Percentiles rank a stretch among this genome's conserved stretches.
Evolutionary conservation across 1,140 invertebrate genomes (phyloP).

Genomic region (Cydia splendana): DNA sequence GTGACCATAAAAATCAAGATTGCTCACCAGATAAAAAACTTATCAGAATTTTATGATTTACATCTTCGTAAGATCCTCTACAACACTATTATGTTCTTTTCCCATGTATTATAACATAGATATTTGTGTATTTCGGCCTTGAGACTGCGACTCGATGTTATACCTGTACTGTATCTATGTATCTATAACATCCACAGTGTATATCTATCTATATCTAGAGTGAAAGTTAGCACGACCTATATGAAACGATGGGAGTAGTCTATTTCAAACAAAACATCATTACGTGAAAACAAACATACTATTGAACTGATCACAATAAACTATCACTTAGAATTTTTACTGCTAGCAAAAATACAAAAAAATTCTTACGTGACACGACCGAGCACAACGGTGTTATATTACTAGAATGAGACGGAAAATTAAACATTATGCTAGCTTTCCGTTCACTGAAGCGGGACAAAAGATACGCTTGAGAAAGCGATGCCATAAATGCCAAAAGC

Average conservation of each 20-base stretch:
- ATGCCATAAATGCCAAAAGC: constrained; percentile 78
- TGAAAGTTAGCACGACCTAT: constrained; percentile 77
- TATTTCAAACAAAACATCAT: constrained; percentile 41
- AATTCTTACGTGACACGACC: constrained; percentile 78
- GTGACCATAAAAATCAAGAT: constrained; percentile 38
- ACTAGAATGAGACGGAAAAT: constrained; percentile 74
- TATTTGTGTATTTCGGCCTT: constrained; percentile 78
- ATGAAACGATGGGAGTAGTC: constrained; percentile 44
- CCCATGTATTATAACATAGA: constrained; percentile 56
- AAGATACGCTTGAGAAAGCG: constrained; percentile 75
- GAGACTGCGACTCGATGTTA: constrained; percentile 74
- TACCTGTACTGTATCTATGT: constrained; percentile 73
- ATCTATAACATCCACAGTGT: constrained; percentile 67
- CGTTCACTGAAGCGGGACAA: constrained; percentile 69
- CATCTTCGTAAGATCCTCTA: constrained; percentile 40
- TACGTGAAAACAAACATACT: constrained; percentile 47
- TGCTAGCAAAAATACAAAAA: constrained; percentile 75
- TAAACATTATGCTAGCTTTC: constrained; percentile 65
- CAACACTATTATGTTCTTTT: constrained; percentile 64
- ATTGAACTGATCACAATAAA: constrained; percentile 44
- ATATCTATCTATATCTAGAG: constrained; percentile 76
- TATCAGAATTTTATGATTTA: constrained; percentile 50
- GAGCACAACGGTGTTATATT: constrained; percentile 80
- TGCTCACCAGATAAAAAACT: constrained; percentile 35
- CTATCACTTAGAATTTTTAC: constrained; percentile 58